phyloP scores from a whole-genome alignment of 2,888 invertebrate species.

The Ormia ochracea region DNA sequence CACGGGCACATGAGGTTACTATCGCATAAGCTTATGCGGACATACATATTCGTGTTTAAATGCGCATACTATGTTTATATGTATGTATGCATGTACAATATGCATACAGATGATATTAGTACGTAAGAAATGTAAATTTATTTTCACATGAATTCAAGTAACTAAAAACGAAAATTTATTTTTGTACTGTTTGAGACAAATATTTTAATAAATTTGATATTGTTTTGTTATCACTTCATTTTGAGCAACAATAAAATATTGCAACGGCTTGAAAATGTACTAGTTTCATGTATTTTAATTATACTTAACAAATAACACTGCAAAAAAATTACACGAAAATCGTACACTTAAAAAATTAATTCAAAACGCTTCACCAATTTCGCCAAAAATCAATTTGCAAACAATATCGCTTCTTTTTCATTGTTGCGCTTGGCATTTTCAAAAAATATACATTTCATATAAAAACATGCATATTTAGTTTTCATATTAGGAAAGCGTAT shows the following conservation, averaged over 20 bases:
- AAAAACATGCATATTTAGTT: slow-evolving; percentile 20
- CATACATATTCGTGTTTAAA: too few relatives aligned
- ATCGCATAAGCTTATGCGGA: too few relatives aligned
- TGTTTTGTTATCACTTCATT: slow-evolving; percentile 20
- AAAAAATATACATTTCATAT: neutral
- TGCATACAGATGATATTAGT: too few relatives aligned
- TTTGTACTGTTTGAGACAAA: neutral
- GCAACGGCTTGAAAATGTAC: slow-evolving; percentile 62
- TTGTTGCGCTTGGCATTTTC: slow-evolving; percentile 61
- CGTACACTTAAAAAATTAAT: slow-evolving; percentile 28
- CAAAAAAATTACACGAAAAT: slow-evolving; percentile 47
- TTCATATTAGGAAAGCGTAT: neutral
- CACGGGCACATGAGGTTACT: too few relatives aligned
- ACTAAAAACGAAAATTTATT: neutral
- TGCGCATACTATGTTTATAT: too few relatives aligned
- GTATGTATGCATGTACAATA: too few relatives aligned
- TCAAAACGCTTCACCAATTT: slow-evolving; percentile 42
- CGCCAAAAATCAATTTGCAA: slow-evolving; percentile 33
- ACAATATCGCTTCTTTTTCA: slow-evolving; percentile 51
- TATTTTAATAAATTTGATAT: neutral
- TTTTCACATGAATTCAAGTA: too few relatives aligned
- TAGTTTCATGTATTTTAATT: slow-evolving; percentile 18
- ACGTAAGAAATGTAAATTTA: too few relatives aligned
- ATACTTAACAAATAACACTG: slow-evolving; percentile 50
- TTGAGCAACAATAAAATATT: slow-evolving; percentile 33